Evolutionary conservation across 2,113 vertebrate species (phyloP).

Genomic region (Lates calcarifer): DNA sequence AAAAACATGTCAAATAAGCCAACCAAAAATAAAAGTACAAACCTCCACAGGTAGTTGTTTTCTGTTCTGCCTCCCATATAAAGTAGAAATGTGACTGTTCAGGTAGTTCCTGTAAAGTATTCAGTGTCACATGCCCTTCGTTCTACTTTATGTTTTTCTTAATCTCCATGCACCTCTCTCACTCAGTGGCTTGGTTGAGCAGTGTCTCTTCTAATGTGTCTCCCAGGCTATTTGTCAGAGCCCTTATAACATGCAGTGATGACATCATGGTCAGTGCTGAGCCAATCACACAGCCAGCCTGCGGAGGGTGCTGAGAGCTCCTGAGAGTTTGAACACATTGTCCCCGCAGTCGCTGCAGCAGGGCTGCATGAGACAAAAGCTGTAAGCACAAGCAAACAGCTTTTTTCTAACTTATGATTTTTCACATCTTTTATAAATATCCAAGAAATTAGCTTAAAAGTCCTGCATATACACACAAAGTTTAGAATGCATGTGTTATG

Average conservation of each 20-base stretch:
- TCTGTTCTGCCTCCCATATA: conserved; percentile 70
- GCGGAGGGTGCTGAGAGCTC: conserved; percentile 71
- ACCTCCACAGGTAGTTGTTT: conserved; percentile 79
- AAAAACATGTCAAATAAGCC: conserved; percentile 19
- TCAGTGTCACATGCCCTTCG: conserved; percentile 57
- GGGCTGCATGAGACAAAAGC: conserved; percentile 48
- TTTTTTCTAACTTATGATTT: conserved; percentile 2
- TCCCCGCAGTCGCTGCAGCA: conserved; percentile 59
- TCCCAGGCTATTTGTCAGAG: conserved; percentile 84
- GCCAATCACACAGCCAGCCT: conserved; percentile 79
- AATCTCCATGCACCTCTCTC: conserved; percentile 59
- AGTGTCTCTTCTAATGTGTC: conserved; percentile 80
- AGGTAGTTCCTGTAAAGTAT: conserved; percentile 51
- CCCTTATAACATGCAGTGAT: conserved; percentile 83
- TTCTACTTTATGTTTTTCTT: conserved; percentile 41
- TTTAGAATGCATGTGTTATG: not conserved
- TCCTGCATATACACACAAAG: not conserved
- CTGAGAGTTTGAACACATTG: conserved; percentile 77
- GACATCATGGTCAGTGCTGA: conserved; percentile 82
- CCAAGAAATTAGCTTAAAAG: not conserved
- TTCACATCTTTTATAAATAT: not conserved
- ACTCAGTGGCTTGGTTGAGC: conserved; percentile 64
- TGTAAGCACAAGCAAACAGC: conserved; percentile 9
- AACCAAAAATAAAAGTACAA: conserved; percentile 62
- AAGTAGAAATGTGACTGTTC: conserved; percentile 57